Evolutionary conservation across 1,140 invertebrate genomes (phyloP).

Genomic region (Tribolium madens): DNA sequence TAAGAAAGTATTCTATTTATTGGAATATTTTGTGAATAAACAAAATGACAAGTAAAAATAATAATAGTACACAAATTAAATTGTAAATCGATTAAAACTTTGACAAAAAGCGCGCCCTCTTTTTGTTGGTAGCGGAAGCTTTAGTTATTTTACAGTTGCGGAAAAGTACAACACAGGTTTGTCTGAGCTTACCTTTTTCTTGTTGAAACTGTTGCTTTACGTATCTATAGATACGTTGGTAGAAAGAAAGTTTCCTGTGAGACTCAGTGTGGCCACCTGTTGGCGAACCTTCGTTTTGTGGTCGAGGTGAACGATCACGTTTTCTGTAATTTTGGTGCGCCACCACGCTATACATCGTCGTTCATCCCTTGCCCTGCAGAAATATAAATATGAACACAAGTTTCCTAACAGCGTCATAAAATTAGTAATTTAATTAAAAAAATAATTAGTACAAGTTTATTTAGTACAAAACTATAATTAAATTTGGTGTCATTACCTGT

Average conservation of each 20-base stretch:
- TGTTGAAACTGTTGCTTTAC: slow-evolving; percentile 29
- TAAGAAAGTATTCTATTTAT: no score
- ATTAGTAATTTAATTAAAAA: background rate
- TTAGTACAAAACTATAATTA: background rate
- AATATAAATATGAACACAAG: background rate
- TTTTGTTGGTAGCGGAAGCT: background rate
- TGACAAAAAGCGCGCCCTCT: background rate
- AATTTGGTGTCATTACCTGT: background rate
- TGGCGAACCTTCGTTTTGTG: slow-evolving; percentile 28
- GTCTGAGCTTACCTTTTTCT: slow-evolving; percentile 25
- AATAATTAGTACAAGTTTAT: background rate
- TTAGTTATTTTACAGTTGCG: background rate
- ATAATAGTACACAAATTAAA: no score
- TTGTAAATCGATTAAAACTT: background rate
- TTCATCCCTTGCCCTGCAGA: slow-evolving; percentile 11
- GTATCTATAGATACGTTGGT: slow-evolving; percentile 35
- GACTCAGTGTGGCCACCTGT: slow-evolving; percentile 24
- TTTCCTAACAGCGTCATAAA: background rate
- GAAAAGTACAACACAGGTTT: no score
- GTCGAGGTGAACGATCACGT: slow-evolving; percentile 22
- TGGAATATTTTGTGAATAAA: no score
- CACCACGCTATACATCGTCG: slow-evolving; percentile 46
- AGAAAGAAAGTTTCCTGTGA: slow-evolving; percentile 34
- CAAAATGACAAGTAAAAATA: no score
- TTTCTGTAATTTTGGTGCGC: slow-evolving; percentile 46